A percentile compares a stretch with the other conserved stretches of the same genome.
Conservation (phyloP, 2,888 invertebrate genomes). For the Rhamphomyia laevipes region DNA sequence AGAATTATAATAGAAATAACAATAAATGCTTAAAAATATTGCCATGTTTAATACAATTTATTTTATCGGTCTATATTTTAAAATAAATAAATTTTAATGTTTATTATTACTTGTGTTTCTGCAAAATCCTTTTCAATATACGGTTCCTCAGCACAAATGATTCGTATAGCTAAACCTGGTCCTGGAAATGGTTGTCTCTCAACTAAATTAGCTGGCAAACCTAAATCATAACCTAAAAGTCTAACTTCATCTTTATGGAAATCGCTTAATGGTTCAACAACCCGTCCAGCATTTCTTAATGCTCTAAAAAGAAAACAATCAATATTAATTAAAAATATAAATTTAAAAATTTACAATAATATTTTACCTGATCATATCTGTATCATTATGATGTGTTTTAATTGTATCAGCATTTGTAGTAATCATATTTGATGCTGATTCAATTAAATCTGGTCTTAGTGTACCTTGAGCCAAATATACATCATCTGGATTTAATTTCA, state of each 20-base stretch:
- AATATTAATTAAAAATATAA: conserved; percentile 3
- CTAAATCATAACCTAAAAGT: conserved; percentile 76
- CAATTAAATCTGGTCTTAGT: conserved; percentile 93
- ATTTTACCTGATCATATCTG: conserved; percentile 70
- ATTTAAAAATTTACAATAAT: too few relatives aligned
- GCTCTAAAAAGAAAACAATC: conserved; percentile 36
- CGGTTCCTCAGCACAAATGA: conserved; percentile 91
- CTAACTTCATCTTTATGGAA: conserved; percentile 98
- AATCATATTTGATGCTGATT: conserved; percentile 82
- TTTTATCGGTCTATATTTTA: too few relatives aligned
- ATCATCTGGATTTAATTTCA: conserved; percentile 83
- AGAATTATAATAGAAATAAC: not conserved
- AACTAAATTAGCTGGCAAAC: conserved; percentile 74
- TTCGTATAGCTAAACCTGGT: conserved; percentile 92
- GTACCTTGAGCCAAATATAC: conserved; percentile 92
- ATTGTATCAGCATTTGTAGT: conserved; percentile 88
- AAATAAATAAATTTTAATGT: too few relatives aligned
- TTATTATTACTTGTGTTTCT: conserved; percentile 64
- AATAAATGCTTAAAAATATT: too few relatives aligned
- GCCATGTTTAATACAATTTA: too few relatives aligned
- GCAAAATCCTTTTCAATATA: conserved; percentile 90
- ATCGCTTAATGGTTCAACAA: conserved; percentile 95
- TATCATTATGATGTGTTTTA: conserved; percentile 99
- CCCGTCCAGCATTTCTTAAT: conserved; percentile 61
- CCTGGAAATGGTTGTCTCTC: conserved; percentile 98